These are phyloP conservation scores for Sebastes kiyomatsui DNA, from an alignment of 2,797 vertebrate genomes.

Conservation along the genomic window DNA sequence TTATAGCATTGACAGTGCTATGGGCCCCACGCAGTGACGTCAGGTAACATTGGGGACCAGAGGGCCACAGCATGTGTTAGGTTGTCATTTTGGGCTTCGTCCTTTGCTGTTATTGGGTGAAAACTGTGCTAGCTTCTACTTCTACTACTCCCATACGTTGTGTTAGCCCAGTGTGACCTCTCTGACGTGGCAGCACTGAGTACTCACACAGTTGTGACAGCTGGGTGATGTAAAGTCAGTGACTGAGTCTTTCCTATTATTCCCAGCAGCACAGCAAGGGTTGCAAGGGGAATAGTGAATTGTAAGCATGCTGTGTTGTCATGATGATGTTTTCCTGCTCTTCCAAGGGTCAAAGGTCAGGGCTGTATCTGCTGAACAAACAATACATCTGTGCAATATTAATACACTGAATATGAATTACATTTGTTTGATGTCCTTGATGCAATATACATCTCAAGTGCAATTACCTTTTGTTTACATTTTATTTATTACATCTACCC, in stretches of 20 bases:
- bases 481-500: no score
- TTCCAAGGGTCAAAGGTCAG: constrained; percentile 45
- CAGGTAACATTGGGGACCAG: background rate
- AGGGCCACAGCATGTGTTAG: constrained; percentile 2
- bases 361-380: background rate
- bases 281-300: no score
- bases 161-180: constrained; percentile 3
- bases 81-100: constrained; percentile 2
- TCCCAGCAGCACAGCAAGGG: no score
- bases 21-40: background rate
- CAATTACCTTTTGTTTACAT: no score
- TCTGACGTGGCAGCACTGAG: constrained; percentile 54
- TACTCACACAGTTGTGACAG: background rate
- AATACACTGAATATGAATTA: no score
- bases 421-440: no score
- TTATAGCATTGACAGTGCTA: background rate
- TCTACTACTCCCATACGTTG: background rate
- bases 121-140: background rate
- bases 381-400: no score
- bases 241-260: no score
- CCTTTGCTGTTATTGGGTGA: background rate
- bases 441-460: no score
- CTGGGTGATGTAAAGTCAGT: background rate
- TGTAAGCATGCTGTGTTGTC: background rate
- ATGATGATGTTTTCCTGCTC: background rate